Evolutionary conservation across 2,888 invertebrate genomes (phyloP), one percentile per base, ranked within the genome.

Genomic region (Perdita meconis): DNA sequence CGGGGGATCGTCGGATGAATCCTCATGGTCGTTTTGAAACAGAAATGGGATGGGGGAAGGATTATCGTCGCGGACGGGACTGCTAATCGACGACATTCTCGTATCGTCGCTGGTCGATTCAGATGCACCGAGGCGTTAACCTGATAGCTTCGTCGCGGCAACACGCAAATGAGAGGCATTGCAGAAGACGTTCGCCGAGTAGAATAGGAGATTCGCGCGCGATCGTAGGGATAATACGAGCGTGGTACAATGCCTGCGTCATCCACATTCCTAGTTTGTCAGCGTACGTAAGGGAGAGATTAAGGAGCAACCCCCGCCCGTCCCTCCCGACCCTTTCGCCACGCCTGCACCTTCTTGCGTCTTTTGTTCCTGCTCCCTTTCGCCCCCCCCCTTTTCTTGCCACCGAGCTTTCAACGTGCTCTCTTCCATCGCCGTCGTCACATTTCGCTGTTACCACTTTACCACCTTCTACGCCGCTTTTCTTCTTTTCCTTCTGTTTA

Each of bases 181-280:
- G 68, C 74, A 53, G 75, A 83, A 81, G 77, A 79, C 81, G 73
- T 59, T 67, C 72, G 65, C 42, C 71, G 47, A 50, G 76, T 51
- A 78, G 82, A 81, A 83, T 67, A 68, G 69, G 69, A 78, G 81
- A 81, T 80, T 81, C 79, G 71, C 75, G 71, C 75, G 70, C 70
- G 83, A 82, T 83, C 81, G 78, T 74, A 72, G 63, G 75, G 82
- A 83, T 82, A 85, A 85, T 81, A 73, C 79, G 67, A 57, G 69
- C 51, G 60, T 47, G 57, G 60, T 75, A 79, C 77, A 80, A 80
- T 83, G 71, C 81, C 68, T 65, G 77, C 82, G 83, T 87, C 85
- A 80, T 82, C 77, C 81, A 67, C 84, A 84, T 87, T 86, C 80
- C 81, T 84, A 84, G 84, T 85, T 82, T 86, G 82, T 86, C 87